phyloP scores from a whole-genome alignment of 1,140 invertebrate genomes.

The Orchestia grillus region DNA sequence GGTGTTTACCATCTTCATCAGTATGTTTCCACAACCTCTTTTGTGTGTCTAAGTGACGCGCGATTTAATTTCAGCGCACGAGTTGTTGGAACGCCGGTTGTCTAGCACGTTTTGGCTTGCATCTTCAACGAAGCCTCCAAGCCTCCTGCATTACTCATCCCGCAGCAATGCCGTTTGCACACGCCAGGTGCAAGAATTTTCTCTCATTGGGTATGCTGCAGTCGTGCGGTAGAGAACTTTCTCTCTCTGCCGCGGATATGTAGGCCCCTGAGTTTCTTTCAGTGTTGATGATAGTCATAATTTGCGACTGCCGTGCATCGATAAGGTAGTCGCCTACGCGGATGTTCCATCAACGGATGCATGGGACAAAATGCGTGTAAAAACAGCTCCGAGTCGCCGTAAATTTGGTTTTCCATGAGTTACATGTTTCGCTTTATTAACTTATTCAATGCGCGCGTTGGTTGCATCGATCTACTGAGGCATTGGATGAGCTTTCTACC shows the following conservation, averaged over 20 bases:
- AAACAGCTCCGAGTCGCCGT: neutral
- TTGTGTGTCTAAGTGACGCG: neutral
- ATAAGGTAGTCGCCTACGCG: neutral
- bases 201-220: conserved; percentile 45
- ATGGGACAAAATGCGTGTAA: neutral
- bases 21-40: neutral
- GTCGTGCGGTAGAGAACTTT: conserved; percentile 39
- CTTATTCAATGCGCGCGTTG: neutral
- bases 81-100: neutral
- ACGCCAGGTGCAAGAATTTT: conserved; percentile 18
- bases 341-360: neutral
- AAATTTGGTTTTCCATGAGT: neutral
- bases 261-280: conserved; percentile 8
- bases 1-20: too few species aligned
- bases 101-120: neutral
- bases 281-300: neutral
- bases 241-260: neutral
- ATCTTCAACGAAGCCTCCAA: neutral
- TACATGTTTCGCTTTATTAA: neutral
- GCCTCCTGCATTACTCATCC: conserved; percentile 17
- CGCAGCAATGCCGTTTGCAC: neutral
- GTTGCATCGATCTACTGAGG: neutral
- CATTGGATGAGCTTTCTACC: neutral
- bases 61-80: neutral
- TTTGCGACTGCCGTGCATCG: neutral